Evolutionary conservation across 2,113 vertebrate species (phyloP).

Genomic region (Varanus komodoensis): DNA sequence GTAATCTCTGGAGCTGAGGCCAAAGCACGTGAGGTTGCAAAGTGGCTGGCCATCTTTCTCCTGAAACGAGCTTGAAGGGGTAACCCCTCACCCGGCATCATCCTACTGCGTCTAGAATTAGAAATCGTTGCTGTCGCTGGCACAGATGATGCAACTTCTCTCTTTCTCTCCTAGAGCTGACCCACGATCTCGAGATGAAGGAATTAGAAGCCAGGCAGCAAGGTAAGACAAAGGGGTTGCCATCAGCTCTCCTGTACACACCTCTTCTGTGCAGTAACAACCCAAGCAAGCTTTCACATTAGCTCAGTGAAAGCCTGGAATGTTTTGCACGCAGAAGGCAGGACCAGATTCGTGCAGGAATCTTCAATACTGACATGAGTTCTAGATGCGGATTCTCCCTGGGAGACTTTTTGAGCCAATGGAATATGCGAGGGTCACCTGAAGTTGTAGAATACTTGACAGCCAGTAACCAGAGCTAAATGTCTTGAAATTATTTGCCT

Average conservation of each 20-base stretch:
- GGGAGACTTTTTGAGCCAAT: too few species aligned
- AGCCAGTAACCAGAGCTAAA: too few species aligned
- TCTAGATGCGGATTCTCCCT: too few species aligned
- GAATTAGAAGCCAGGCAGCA: conserved; percentile 78
- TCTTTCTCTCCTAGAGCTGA: conserved; percentile 74
- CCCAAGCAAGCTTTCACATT: accelerated
- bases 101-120: too few species aligned
- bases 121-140: not conserved
- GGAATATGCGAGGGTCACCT: too few species aligned
- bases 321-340: not conserved
- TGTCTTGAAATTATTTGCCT: not conserved
- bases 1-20: not conserved
- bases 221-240: conserved; percentile 72
- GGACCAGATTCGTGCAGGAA: too few species aligned
- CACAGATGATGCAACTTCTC: conserved; percentile 22
- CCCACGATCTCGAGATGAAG: conserved; percentile 80
- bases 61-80: not conserved
- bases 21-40: not conserved
- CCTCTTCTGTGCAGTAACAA: not conserved
- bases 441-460: too few species aligned
- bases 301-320: not conserved
- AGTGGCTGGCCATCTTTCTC: not conserved
- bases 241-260: too few species aligned
- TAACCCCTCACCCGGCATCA: too few species aligned
- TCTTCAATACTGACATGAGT: too few species aligned